Percentiles rank a stretch among this genome's conserved stretches.
Conservation (phyloP, 2,888 invertebrate genomes). For the Eudasyphora cyanicolor region DNA sequence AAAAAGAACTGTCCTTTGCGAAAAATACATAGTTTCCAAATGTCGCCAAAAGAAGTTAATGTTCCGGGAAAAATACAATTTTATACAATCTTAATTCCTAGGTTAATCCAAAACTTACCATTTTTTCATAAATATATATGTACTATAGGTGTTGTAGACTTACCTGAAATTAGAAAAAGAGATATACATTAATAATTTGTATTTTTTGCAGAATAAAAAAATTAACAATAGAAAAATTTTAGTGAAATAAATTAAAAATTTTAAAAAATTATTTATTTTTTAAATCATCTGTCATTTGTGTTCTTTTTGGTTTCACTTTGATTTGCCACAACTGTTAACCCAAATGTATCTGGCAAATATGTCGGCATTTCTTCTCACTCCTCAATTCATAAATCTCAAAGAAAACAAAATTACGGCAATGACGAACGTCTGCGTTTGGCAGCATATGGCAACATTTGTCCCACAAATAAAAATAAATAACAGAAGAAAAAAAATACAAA, state of each 20-base stretch:
- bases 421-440: conserved; percentile 16
- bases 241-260: background rate
- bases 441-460: conserved; percentile 62
- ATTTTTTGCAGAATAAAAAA: too few species aligned
- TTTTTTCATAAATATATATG: too few species aligned
- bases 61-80: too few species aligned
- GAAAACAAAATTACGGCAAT: background rate
- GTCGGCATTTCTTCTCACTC: conserved; percentile 28
- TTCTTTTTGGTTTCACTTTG: background rate
- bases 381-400: conserved; percentile 48
- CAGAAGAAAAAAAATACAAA: conserved; percentile 26
- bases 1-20: too few species aligned
- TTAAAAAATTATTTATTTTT: background rate
- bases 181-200: too few species aligned
- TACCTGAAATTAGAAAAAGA: too few species aligned
- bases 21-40: too few species aligned
- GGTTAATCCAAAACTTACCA: too few species aligned
- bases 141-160: too few species aligned
- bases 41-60: too few species aligned
- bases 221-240: too few species aligned
- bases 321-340: conserved; percentile 46
- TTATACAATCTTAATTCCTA: too few species aligned
- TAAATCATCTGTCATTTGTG: background rate
- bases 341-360: conserved; percentile 50
- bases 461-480: conserved; percentile 26